Percentiles rank a stretch among this genome's conserved stretches.
Conservation (phyloP, 1,140 invertebrate species). For the Metopolophium dirhodum region DNA sequence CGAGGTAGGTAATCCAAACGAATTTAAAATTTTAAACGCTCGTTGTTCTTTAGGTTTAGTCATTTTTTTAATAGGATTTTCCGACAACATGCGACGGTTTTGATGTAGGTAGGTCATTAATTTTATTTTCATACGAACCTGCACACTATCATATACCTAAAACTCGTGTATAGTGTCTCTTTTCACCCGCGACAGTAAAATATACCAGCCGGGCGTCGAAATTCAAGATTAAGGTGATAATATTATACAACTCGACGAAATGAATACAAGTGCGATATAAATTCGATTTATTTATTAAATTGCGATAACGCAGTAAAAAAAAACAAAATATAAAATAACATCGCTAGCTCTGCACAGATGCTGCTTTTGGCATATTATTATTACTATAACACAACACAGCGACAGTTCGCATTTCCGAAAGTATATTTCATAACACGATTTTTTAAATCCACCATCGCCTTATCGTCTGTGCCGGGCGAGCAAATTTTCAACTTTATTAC, state of each 20-base stretch:
- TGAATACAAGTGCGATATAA: not conserved
- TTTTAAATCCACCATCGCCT: not conserved
- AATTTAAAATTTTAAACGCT: too few species aligned
- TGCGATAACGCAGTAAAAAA: not conserved
- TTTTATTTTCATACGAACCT: not conserved
- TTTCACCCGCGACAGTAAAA: not conserved
- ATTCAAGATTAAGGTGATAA: not conserved
- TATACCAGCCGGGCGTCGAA: not conserved
- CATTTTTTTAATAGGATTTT: not conserved
- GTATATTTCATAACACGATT: not conserved
- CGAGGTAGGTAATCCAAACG: too few species aligned
- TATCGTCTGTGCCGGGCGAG: not conserved
- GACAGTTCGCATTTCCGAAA: not conserved
- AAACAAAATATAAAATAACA: not conserved
- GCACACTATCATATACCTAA: too few species aligned
- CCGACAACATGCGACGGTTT: not conserved
- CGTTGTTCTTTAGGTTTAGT: not conserved
- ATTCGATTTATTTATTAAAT: not conserved
- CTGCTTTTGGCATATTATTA: not conserved
- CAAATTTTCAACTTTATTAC: slow-evolving; percentile 8
- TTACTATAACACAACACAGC: not conserved
- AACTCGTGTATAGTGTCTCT: not conserved
- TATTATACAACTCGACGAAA: not conserved
- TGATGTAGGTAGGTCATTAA: not conserved
- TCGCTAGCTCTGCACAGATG: not conserved